Percentiles rank a stretch among this genome's conserved stretches.
Evolutionary conservation across 2,888 invertebrate species (phyloP).

Genomic region (Cosmia trapezina): DNA sequence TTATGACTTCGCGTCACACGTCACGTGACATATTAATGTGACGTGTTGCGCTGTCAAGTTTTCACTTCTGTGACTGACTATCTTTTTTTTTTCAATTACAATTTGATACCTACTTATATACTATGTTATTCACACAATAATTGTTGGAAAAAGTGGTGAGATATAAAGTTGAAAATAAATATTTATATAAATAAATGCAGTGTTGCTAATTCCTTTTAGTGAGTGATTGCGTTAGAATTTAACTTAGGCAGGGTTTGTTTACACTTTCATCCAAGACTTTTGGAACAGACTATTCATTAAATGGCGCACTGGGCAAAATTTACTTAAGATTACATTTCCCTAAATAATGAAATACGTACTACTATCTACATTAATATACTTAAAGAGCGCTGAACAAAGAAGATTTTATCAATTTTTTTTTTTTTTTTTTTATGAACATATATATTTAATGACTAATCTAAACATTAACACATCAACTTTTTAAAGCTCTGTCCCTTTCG

Average conservation of each 20-base stretch:
- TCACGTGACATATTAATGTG: too few species aligned
- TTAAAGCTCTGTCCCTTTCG: conserved; percentile 32
- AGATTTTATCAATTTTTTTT: not conserved
- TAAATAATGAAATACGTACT: not conserved
- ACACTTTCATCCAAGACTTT: too few species aligned
- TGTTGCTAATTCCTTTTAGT: too few species aligned
- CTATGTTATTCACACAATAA: not conserved
- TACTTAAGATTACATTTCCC: not conserved
- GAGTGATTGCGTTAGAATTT: too few species aligned
- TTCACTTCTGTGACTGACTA: too few species aligned
- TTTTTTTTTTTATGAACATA: too few species aligned
- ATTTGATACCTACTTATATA: not conserved
- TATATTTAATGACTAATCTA: conserved; percentile 1
- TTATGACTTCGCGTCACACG: too few species aligned
- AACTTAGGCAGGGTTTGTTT: too few species aligned
- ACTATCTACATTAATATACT: not conserved
- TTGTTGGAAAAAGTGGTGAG: not conserved
- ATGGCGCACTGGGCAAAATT: too few species aligned
- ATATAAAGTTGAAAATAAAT: not conserved
- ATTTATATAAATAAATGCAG: not conserved
- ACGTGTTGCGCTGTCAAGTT: too few species aligned
- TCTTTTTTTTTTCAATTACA: not conserved
- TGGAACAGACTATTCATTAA: not conserved
- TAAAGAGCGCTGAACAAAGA: not conserved
- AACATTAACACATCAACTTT: conserved; percentile 13